Evolutionary conservation across 2,113 vertebrate genomes (phyloP).

Genomic region (Epinephelus moara): DNA sequence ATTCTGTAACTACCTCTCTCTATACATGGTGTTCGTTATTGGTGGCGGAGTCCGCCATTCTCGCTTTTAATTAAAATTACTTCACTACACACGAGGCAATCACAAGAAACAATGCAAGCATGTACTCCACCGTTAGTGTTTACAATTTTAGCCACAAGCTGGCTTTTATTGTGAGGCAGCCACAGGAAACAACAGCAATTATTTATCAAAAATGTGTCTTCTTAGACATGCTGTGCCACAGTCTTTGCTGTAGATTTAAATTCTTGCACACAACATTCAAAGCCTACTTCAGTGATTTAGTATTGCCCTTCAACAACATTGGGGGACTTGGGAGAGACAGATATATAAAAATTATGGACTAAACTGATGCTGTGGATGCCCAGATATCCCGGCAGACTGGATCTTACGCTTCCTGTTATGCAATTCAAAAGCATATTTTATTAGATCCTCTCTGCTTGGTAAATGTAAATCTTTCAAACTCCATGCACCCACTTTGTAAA

Average conservation of each 20-base stretch:
- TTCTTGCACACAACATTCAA: background rate
- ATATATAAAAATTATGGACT: background rate
- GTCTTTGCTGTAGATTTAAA: background rate
- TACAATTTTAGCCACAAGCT: background rate
- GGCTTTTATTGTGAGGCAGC: too few relatives aligned
- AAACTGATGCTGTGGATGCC: background rate
- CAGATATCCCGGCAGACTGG: background rate
- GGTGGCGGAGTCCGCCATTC: background rate
- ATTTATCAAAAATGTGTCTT: too few relatives aligned
- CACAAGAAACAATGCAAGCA: background rate
- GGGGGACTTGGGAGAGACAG: background rate
- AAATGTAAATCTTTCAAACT: background rate
- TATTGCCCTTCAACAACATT: background rate
- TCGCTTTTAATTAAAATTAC: background rate
- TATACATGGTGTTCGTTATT: background rate
- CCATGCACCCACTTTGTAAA: background rate
- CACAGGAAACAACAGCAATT: too few relatives aligned
- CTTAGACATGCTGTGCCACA: background rate
- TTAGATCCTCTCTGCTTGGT: background rate
- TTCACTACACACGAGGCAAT: background rate
- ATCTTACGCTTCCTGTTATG: background rate
- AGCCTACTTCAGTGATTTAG: too few relatives aligned
- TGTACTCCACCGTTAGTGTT: background rate
- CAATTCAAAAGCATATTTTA: background rate
- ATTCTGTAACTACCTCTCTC: background rate